These are phyloP conservation scores for Peromyscus maniculatus DNA, from an alignment of 2,113 vertebrate species.

Conservation along the genomic window DNA sequence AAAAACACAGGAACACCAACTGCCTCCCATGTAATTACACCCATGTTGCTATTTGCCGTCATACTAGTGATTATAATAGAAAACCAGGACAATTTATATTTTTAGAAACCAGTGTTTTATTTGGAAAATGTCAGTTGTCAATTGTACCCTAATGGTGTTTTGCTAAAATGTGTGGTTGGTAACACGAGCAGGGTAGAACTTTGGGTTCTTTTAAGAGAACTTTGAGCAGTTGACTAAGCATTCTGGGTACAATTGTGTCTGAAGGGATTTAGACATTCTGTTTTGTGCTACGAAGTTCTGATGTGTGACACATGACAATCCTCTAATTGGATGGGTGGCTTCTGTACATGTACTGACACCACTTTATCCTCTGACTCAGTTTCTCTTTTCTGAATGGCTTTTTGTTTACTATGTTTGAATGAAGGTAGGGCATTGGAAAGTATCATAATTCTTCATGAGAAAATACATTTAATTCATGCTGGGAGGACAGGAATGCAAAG, in stretches of 20 bases:
- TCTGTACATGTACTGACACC: accelerated
- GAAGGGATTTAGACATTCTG: not conserved
- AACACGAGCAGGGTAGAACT: constrained; percentile 6
- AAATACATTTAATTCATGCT: not conserved
- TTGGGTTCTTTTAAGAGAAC: constrained; percentile 59
- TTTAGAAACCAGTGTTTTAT: constrained; percentile 76
- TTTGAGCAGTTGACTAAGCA: constrained; percentile 14
- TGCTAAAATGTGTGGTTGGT: constrained; percentile 65
- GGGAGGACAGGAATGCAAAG: constrained; percentile 9
- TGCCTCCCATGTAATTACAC: not conserved
- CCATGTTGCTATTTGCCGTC: constrained; percentile 41
- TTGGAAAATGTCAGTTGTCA: constrained; percentile 75
- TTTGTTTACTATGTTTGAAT: not conserved
- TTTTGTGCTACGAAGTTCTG: not conserved
- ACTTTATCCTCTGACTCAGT: not conserved
- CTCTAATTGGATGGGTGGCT: not conserved
- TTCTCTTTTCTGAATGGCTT: not conserved
- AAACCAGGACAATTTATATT: constrained; percentile 62
- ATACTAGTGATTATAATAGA: constrained; percentile 54
- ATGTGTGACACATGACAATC: not conserved
- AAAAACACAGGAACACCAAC: not conserved
- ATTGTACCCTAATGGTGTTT: constrained; percentile 59
- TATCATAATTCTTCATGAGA: not conserved
- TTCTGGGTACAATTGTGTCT: not conserved
- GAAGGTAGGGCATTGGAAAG: not conserved